Evolutionary conservation across 2,888 invertebrate genomes (phyloP), one percentile per base, ranked within the genome.

Genomic region (Cabera pusaria): DNA sequence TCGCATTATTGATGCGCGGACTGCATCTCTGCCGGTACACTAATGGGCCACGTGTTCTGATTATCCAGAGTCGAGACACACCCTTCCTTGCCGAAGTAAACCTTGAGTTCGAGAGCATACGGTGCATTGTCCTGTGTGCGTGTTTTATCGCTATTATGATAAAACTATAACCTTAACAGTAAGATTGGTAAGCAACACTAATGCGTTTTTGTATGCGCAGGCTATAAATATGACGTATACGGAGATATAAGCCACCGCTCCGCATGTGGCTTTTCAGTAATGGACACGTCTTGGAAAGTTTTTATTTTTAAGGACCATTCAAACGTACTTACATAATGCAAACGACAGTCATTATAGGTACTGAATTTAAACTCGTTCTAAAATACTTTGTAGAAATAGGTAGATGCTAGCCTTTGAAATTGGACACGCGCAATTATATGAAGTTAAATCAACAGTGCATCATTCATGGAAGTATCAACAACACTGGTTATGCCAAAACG

Each of bases 151-250:
- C 72, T 73, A 72, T 75, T 68, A 70, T 65, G 66, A 73, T 74
- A 77, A 72, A 81, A 66, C 52, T 64, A 64, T 63, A 66, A 64
- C 64, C 69, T 66, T 68, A 56, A 59, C 56, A 55, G 63, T 59
- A 60, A 64, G 54, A 65, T 65, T 64, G 59, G 66, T 72, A 72
- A 70, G 70, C 73, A 72, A 70, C 66, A 71, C 71, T 79, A 78
- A 80, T 80, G 81, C 69, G 59, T 79, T 80, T 78, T 69, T 74
- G 73, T 79, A 72, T 64, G 72, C 71, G 64, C 57, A 58, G 57
- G 57, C 66, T 68, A 77, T 79, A 77, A 80, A 80, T 72, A 79
- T 77, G 73, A 74, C 65, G 60, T 74, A 74, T 72, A 73, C 64
- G 58, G 60, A 52, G 63, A 65, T 56, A 64, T 55, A 43, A 39